Conservation (phyloP, 2,888 invertebrate genomes). For the Tinea trinotella region DNA sequence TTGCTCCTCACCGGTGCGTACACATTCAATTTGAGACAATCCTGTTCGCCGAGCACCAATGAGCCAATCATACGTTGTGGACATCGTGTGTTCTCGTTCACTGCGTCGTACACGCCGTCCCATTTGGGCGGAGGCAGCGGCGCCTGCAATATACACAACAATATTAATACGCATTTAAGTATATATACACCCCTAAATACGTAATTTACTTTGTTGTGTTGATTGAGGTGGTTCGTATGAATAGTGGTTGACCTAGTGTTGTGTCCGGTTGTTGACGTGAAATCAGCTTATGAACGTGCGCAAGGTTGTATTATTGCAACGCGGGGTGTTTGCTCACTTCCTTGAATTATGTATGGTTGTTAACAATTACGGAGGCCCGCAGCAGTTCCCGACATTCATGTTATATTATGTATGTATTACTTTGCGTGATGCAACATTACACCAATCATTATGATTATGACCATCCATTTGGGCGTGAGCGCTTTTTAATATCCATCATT, state of each 20-base stretch:
- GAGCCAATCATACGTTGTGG: conserved; percentile 44
- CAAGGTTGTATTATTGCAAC: background rate
- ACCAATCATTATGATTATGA: too few relatives aligned
- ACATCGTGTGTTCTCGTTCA: conserved; percentile 53
- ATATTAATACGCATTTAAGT: background rate
- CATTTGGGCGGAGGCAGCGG: conserved; percentile 53
- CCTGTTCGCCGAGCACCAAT: conserved; percentile 39
- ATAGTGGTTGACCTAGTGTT: too few relatives aligned
- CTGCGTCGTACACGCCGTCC: conserved; percentile 52
- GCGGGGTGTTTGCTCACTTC: background rate
- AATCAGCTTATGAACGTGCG: background rate
- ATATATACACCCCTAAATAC: too few relatives aligned
- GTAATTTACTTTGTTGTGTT: conserved; percentile 23
- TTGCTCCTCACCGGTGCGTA: conserved; percentile 40
- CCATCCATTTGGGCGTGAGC: too few relatives aligned
- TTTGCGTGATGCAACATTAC: too few relatives aligned
- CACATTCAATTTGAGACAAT: conserved; percentile 56
- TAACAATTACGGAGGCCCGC: background rate
- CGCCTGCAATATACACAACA: conserved; percentile 44
- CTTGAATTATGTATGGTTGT: conserved; percentile 4
- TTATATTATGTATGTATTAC: background rate
- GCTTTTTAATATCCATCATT: too few relatives aligned
- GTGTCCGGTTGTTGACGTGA: background rate
- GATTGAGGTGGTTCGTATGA: too few relatives aligned
- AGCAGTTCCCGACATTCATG: background rate